Evolutionary conservation across 1,140 invertebrate genomes (phyloP).

Genomic region (Lucilia sericata): DNA sequence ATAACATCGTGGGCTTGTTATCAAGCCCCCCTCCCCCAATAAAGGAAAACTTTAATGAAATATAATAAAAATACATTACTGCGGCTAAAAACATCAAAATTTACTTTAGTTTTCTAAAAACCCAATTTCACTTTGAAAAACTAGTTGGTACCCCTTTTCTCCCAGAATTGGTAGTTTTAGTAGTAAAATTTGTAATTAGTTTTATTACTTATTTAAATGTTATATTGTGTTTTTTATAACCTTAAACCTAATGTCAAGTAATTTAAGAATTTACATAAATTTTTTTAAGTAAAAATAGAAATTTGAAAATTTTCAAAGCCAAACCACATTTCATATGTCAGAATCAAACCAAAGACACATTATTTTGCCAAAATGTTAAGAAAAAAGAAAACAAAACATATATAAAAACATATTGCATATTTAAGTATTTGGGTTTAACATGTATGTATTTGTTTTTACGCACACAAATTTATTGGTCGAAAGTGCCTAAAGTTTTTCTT

Average conservation of each 20-base stretch:
- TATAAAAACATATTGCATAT: not conserved
- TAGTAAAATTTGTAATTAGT: constrained; percentile 5
- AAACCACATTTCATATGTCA: constrained; percentile 8
- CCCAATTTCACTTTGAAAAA: not conserved
- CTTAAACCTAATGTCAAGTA: constrained; percentile 3
- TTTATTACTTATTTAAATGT: constrained; percentile 23
- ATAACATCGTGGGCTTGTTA: constrained; percentile 27
- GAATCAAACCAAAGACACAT: not conserved
- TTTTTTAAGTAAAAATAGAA: not conserved
- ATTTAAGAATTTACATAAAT: constrained; percentile 20
- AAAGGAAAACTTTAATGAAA: too few species aligned
- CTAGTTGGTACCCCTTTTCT: not conserved
- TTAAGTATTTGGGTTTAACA: not conserved
- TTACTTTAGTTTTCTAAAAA: not conserved
- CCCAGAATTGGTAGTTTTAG: not conserved
- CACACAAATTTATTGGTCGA: constrained; percentile 8
- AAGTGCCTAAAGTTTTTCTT: constrained; percentile 30
- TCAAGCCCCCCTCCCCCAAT: not conserved
- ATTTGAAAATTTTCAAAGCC: constrained; percentile 4
- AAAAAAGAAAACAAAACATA: not conserved
- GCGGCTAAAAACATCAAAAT: not conserved
- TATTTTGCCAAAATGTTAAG: not conserved
- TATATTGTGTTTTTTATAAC: not conserved
- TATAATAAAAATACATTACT: not conserved
- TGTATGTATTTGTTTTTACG: not conserved